Evolutionary conservation across 2,113 vertebrate species (phyloP), one percentile per base, ranked within the genome.

Genomic region (Pygoscelis adeliae): DNA sequence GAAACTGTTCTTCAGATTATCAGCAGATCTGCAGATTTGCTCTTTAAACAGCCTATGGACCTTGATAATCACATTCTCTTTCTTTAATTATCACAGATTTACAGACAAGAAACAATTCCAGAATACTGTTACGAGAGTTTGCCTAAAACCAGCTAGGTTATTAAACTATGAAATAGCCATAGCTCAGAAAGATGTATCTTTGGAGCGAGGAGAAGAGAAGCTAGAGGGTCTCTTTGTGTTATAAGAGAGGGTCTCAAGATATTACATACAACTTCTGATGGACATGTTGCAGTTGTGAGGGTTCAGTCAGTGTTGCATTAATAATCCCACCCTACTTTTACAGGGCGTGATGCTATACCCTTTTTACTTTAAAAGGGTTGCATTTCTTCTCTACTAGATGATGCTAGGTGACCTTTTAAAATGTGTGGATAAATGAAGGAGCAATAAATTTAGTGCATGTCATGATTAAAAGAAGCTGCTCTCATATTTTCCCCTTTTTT

Each of bases 371-470:
- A 87, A 95, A 96, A 97, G 82, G 89, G 77, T 90, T 89, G 93
- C 56, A 72, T 92, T 94, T 97, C 86, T 95, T 74, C 91, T 96
- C 95, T 92, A 74, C 44, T 91, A 74, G 79, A 34, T 92, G 71
- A 92, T 91, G 62, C 66, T 82, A 59, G 38, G 74, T 96, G 96
- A 94, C 90, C 85, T 97, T 98, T 97, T 97, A 96, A 97, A 98
- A 96, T 36, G 69, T 89, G 82, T 92, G 62, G 78, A 84, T 97
- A 97, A 97, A 96, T 95, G 96, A 97, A 97, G 76, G 79, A 84
- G 93, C 94, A 84, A 94, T 98, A 98, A 95, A 97, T 98, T 95
- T 69, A 90, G 69, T 80, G 66, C 69, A 73, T 97, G 97, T 97
- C 97, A 96, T 72, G 94, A 97, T 95, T 93, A 85, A 97, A 97